Conservation (phyloP, 2,888 invertebrate genomes). For the Platycheirus albimanus region DNA sequence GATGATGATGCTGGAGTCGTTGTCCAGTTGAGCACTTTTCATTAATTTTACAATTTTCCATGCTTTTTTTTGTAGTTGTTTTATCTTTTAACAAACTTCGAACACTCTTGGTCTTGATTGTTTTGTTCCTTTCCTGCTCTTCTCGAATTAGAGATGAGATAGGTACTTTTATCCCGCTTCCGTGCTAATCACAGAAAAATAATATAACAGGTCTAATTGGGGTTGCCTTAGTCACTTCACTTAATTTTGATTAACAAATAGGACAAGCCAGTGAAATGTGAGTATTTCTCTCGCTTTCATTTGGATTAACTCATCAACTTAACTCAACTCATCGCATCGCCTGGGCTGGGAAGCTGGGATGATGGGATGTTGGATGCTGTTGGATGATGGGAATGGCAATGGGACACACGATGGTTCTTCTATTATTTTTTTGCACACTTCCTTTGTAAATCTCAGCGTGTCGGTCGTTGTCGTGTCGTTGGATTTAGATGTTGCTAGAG, state of each 20-base stretch:
- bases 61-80: constrained; percentile 39
- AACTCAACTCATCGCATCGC: constrained; percentile 64
- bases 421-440: constrained; percentile 38
- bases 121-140: constrained; percentile 28
- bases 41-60: constrained; percentile 68
- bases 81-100: constrained; percentile 39
- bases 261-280: constrained; percentile 53
- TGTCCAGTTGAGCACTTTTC: constrained; percentile 74
- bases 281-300: constrained; percentile 69
- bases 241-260: constrained; percentile 73
- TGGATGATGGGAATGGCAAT: constrained; percentile 16
- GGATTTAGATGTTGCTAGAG: constrained; percentile 47
- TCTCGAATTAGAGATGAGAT: not conserved
- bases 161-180: not conserved
- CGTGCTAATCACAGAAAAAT: constrained; percentile 24
- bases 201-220: constrained; percentile 50
- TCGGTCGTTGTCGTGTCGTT: constrained; percentile 32
- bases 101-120: constrained; percentile 15
- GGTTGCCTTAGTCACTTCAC: constrained; percentile 70
- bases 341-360: constrained; percentile 54
- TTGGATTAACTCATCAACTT: constrained; percentile 70
- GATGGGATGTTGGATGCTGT: constrained; percentile 1
- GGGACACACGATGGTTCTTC: constrained; percentile 23
- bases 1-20: no score
- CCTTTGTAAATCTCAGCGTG: constrained; percentile 60